These are phyloP conservation scores for Melanotaenia maccullochi DNA, from an alignment of 2,797 vertebrate genomes.

Conservation along the genomic window DNA sequence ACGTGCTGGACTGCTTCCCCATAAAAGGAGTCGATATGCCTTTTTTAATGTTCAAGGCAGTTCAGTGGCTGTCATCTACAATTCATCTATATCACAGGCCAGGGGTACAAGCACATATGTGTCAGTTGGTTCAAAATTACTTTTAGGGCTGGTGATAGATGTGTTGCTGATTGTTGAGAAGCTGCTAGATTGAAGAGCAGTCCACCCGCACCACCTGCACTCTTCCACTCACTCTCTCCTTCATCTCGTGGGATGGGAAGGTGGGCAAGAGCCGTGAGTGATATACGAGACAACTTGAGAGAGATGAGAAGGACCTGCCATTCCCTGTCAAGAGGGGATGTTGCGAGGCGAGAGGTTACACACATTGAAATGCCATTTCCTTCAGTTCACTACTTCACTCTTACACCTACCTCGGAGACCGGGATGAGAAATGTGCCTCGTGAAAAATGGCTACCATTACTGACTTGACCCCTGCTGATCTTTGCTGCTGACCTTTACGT, in stretches of 20 bases:
- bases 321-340: slow-evolving; percentile 65
- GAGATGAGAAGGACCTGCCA: slow-evolving; percentile 78
- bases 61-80: slow-evolving; percentile 36
- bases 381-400: slow-evolving; percentile 60
- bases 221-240: slow-evolving; percentile 47
- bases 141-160: slow-evolving; percentile 62
- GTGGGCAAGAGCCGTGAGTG: slow-evolving; percentile 61
- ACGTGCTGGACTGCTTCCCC: slow-evolving; percentile 24
- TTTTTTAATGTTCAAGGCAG: slow-evolving; percentile 41
- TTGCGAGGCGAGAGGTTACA: slow-evolving; percentile 68
- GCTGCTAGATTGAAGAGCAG: slow-evolving; percentile 68
- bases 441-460: slow-evolving; percentile 82
- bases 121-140: slow-evolving; percentile 63
- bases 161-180: slow-evolving; percentile 70
- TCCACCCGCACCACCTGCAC: slow-evolving; percentile 46
- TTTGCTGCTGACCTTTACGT: slow-evolving; percentile 62
- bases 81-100: slow-evolving; percentile 48
- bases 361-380: slow-evolving; percentile 77
- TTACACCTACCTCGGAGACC: slow-evolving; percentile 20
- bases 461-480: slow-evolving; percentile 64
- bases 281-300: slow-evolving; percentile 71
- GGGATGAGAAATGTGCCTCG: slow-evolving; percentile 52
- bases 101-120: slow-evolving; percentile 34
- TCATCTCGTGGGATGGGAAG: slow-evolving; percentile 55
- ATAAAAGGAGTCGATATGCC: slow-evolving; percentile 26